Conservation (phyloP, 2,888 invertebrate species). For the Diplazon laetatorius region DNA sequence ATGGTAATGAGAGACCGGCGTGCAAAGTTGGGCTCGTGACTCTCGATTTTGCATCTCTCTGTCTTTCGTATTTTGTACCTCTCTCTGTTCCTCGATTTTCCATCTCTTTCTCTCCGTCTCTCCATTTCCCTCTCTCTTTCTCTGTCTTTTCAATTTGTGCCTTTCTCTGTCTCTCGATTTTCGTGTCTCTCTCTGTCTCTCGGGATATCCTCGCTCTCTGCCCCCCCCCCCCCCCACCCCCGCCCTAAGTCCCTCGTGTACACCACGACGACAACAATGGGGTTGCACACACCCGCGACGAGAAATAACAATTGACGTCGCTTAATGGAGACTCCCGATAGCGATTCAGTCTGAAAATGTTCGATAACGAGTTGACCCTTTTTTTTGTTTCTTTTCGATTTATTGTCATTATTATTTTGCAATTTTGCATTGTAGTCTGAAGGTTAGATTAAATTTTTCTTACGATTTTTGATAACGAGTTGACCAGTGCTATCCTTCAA, state of each 20-base stretch:
- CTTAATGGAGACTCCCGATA: constrained; percentile 2
- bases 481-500: too few species aligned
- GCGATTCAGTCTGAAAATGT: neutral
- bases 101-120: constrained; percentile 49
- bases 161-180: constrained; percentile 61
- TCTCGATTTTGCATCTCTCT: constrained; percentile 51
- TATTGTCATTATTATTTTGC: too few species aligned
- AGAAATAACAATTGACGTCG: constrained; percentile 12
- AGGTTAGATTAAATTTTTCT: too few species aligned
- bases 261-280: constrained; percentile 77
- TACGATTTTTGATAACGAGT: too few species aligned
- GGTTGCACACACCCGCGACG: constrained; percentile 68
- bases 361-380: neutral
- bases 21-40: constrained; percentile 63
- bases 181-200: constrained; percentile 54
- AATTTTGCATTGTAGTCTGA: too few species aligned
- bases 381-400: neutral
- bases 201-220: constrained; percentile 27
- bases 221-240: too few species aligned
- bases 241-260: neutral
- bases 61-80: constrained; percentile 48
- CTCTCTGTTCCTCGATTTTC: too few species aligned
- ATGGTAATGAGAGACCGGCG: constrained; percentile 78
- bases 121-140: constrained; percentile 59
- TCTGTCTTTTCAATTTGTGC: constrained; percentile 60